Percentiles rank a stretch among this genome's conserved stretches.
Evolutionary conservation across 2,888 invertebrate species (phyloP).

Genomic region (Mycalesis mineus): DNA sequence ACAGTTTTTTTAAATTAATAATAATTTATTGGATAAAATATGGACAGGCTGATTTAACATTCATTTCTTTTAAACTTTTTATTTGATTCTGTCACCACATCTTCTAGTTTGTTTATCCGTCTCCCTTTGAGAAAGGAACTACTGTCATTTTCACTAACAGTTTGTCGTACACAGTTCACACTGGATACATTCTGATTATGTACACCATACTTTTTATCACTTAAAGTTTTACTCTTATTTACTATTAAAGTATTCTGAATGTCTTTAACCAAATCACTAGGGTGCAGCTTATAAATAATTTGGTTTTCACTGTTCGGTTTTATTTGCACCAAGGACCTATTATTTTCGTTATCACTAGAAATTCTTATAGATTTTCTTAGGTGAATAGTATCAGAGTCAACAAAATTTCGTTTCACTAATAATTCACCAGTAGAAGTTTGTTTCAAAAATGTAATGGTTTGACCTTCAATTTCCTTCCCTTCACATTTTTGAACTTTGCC

Average conservation of each 20-base stretch:
- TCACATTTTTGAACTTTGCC: constrained; percentile 52
- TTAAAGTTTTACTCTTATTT: constrained; percentile 69
- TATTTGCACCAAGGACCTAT: constrained; percentile 65
- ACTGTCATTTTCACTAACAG: constrained; percentile 64
- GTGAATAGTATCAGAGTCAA: constrained; percentile 63
- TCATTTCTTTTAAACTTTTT: constrained; percentile 74
- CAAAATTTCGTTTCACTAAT: constrained; percentile 61
- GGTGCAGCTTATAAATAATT: constrained; percentile 63
- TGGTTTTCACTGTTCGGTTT: constrained; percentile 70
- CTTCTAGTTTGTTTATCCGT: constrained; percentile 66
- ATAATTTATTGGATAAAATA: constrained; percentile 64
- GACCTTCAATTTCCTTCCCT: constrained; percentile 52
- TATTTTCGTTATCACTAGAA: constrained; percentile 66
- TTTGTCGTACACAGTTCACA: constrained; percentile 68
- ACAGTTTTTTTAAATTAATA: constrained; percentile 65
- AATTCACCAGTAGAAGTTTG: constrained; percentile 67
- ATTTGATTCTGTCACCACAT: constrained; percentile 61
- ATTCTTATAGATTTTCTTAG: constrained; percentile 67
- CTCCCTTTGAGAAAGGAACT: constrained; percentile 65
- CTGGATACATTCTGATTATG: constrained; percentile 71
- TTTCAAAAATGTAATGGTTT: constrained; percentile 66
- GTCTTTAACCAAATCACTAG: constrained; percentile 72
- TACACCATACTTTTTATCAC: constrained; percentile 75
- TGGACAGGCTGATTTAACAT: constrained; percentile 59
- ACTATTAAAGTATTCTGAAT: constrained; percentile 72